A percentile compares a stretch with the other conserved stretches of the same genome.
Conservation (phyloP, 2,888 invertebrate species). For the Dynastes hyllus region DNA sequence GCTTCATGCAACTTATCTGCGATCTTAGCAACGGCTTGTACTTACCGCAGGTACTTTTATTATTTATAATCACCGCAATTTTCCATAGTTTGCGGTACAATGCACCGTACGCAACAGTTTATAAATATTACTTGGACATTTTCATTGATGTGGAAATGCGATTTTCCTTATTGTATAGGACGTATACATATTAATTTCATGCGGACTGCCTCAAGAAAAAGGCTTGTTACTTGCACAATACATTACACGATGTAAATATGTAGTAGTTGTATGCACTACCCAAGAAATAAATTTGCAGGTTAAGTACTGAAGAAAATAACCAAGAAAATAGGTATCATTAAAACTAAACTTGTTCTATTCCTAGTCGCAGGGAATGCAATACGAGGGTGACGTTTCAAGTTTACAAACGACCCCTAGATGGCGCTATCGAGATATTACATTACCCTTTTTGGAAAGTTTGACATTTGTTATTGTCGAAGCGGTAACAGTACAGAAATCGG, state of each 20-base stretch:
- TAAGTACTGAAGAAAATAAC: neutral
- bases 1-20: slow-evolving; percentile 23
- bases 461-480: too few relatives aligned
- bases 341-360: neutral
- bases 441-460: too few relatives aligned
- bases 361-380: too few relatives aligned
- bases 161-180: neutral
- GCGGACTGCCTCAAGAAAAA: neutral
- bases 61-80: slow-evolving; percentile 38
- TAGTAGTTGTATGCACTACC: too few relatives aligned
- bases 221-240: too few relatives aligned
- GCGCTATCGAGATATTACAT: too few relatives aligned
- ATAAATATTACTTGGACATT: neutral
- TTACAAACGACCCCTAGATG: too few relatives aligned
- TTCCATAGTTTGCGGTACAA: slow-evolving; percentile 21
- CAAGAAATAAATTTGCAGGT: too few relatives aligned
- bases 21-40: slow-evolving; percentile 13
- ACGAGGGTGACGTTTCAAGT: too few relatives aligned
- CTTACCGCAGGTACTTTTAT: slow-evolving; percentile 13
- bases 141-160: neutral
- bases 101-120: slow-evolving; percentile 3
- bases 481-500: too few relatives aligned
- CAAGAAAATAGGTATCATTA: neutral
- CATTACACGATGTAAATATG: neutral
- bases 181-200: neutral